Base-by-base conservation (phyloP, 2,797 vertebrate species). In the Micromesistius poutassou region DNA sequence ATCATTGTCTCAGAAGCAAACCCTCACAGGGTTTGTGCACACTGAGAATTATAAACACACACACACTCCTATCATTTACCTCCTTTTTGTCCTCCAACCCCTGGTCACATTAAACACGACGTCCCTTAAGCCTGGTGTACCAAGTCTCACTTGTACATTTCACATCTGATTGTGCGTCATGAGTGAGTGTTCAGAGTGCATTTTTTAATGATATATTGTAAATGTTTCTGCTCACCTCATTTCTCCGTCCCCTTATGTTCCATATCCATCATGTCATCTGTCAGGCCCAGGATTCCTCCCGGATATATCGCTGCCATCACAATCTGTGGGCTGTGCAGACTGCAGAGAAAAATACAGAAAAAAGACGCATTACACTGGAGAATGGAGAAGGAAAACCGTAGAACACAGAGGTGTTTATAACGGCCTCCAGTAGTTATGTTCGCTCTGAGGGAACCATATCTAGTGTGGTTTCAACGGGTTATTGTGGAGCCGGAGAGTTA, bases 171-270 rank as follows among this genome's bases (percentile, higher is more conserved):
- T 62, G 22, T 62, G n/a, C 12, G 5, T 62, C 22, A n/a, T 62
- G 55, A 62, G 8, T 62, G n/a, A 62, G n/a, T 62, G 55, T 62
- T 62, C 8, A 13, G 55, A n/a, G 55, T 62, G 22, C 0, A 6
- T 46, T n/a, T 8, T 62, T 62, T 6, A 62, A n/a, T 62, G 25
- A 62, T 25, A 62, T 13, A 62, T 62, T 62, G 55, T 62, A n/a
- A 62, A 62, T n/a, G 55, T 62, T 62, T 62, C 55, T 62, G 55
- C 55, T 62, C 55, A n/a, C 55, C 55, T n/a, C 55, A n/a, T 62
- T 62, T 8, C 55, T n/a, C 55, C n/a, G 55, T n/a, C 55, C 55
- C 55, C 55, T 62, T 62, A 62, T 62, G 55, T 25, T 25, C 55
- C 55, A 62, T 62, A 62, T 62, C 22, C 55, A 62, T 62, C 55